Evolutionary conservation across 2,888 invertebrate genomes (phyloP), one percentile per base, ranked within the genome.

Genomic region (Cremastinae sp.): DNA sequence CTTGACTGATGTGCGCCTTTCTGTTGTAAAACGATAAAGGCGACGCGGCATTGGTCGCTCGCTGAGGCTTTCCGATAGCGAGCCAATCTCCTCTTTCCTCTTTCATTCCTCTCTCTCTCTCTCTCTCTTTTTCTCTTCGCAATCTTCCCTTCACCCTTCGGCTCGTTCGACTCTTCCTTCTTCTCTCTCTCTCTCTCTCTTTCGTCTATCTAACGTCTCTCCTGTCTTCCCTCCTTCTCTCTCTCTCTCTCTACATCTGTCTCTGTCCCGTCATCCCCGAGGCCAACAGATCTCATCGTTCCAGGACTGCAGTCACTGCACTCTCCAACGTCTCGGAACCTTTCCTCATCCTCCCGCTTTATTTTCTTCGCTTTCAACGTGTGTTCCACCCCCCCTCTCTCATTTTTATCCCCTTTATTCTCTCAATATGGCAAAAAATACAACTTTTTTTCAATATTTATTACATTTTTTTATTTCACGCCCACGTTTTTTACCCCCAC

Each of bases 11-110:
- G 89, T 88, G 89, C 89, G 87, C 89, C 88, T 89, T 89, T 89
- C 89, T 89, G 89, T 89, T 89, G 89, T 88, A 89, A 89, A 89
- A 89, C 88, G 89, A 90, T 89, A 89, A 89, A 89, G 89, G 89
- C 87, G 87, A 85, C 86, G 85, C 86, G 87, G 88, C 88, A 88
- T 88, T 89, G 89, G 89, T 85, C 86, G 88, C 86, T 38, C 45
- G 56, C 83, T 85, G 85, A 85, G 85, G 85, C 85, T 88, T 88
- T 86, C 86, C 88, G 89, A 89, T 89, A 88, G 85, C 81, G 78
- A 69, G 68, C 79, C 73, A 76, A 80, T 76, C 76, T 66, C 82
- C 80, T 74, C 81, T 82, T 79, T 62, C 78, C 72, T 69, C 77
- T 76, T 62, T 51, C 66, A 71, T 64, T 51, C 70, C 51, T 73